phyloP scores from a whole-genome alignment of 2,113 vertebrate species.

The Sylvicapra grimmia region DNA sequence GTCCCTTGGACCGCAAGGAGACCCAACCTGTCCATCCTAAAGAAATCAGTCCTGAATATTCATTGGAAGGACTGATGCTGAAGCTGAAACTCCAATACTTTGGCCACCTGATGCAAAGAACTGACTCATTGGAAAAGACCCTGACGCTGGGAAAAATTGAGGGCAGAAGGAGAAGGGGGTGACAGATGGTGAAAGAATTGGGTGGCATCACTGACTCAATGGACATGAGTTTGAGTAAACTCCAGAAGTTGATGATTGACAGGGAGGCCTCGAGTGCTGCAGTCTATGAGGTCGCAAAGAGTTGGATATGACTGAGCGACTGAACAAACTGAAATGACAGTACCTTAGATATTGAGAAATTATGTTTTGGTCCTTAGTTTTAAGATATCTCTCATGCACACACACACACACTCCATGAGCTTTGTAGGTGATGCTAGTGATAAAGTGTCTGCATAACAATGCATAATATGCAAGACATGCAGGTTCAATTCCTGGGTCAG shows the following conservation, averaged over 20 bases:
- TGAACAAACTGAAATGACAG: background rate
- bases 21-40: background rate
- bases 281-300: background rate
- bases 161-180: background rate
- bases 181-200: background rate
- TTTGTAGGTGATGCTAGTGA: background rate
- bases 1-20: background rate
- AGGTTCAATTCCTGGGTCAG: background rate
- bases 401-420: background rate
- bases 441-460: background rate
- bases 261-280: background rate
- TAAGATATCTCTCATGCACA: background rate
- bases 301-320: background rate
- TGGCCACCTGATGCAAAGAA: background rate
- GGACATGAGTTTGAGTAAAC: background rate
- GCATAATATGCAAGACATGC: background rate
- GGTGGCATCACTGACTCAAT: background rate
- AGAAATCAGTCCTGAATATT: background rate
- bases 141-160: background rate
- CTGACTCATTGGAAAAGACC: background rate
- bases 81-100: background rate
- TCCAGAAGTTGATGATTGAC: background rate
- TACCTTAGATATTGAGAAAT: background rate
- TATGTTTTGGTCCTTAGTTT: background rate
- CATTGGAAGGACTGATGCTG: background rate